Evolutionary conservation across 1,140 invertebrate species (phyloP).

Genomic region (Olivierus martensii): DNA sequence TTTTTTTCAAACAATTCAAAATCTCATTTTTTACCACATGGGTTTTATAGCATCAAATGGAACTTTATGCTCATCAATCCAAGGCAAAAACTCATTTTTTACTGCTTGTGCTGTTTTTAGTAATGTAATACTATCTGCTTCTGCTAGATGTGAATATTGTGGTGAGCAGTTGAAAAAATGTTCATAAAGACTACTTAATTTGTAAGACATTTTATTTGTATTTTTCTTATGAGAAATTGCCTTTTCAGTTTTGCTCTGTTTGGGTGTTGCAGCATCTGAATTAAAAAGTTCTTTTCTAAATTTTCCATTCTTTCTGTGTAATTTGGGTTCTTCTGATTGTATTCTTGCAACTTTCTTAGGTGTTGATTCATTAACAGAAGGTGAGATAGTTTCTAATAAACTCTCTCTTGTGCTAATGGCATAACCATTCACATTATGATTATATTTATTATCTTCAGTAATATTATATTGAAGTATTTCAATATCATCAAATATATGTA

Average conservation of each 20-base stretch:
- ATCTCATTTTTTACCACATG: conserved; percentile 15
- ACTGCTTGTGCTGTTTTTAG: conserved; percentile 13
- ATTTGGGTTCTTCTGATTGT: not conserved
- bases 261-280: not conserved
- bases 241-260: not conserved
- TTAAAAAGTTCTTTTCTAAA: not conserved
- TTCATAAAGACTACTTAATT: conserved; percentile 1
- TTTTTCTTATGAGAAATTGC: not conserved
- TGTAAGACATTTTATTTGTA: not conserved
- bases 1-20: too few relatives aligned
- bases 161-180: conserved; percentile 9
- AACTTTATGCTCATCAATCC: conserved; percentile 9
- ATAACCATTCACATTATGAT: not conserved
- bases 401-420: not conserved
- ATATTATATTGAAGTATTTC: too few relatives aligned
- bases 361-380: not conserved
- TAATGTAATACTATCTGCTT: conserved; percentile 10
- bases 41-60: conserved; percentile 3
- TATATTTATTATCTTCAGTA: not conserved
- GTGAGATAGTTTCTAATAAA: not conserved
- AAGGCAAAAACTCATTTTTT: conserved; percentile 19
- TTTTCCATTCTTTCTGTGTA: not conserved
- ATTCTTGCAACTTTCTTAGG: not conserved
- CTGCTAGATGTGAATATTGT: conserved; percentile 7
- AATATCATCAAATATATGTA: not conserved